Evolutionary conservation across 2,797 vertebrate species (phyloP).

Genomic region (Benthosema pterotum): DNA sequence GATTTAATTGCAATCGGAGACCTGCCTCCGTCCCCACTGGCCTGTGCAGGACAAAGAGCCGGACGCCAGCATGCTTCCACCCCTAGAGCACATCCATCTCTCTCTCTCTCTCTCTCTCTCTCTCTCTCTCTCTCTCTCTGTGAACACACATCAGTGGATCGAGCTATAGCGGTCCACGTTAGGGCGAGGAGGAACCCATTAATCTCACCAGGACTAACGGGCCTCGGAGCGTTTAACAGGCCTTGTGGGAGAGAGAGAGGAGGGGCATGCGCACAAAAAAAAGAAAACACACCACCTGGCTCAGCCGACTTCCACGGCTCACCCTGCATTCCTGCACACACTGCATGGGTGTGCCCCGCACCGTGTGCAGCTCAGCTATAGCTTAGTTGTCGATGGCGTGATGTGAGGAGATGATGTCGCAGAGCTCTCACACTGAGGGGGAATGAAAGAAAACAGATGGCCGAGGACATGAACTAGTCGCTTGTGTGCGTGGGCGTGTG

Average conservation of each 20-base stretch:
- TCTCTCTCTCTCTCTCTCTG: conserved; percentile 39
- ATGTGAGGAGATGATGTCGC: too few species aligned
- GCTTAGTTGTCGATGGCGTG: too few species aligned
- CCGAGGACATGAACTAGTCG: neutral
- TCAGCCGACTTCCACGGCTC: conserved; percentile 11
- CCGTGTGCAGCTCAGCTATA: too few species aligned
- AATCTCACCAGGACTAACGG: conserved; percentile 34
- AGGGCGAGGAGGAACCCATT: conserved; percentile 40
- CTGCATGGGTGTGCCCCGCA: too few species aligned
- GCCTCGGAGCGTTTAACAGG: conserved; percentile 52
- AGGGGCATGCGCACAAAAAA: neutral
- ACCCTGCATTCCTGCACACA: neutral
- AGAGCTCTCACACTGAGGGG: too few species aligned
- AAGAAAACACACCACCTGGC: conserved; percentile 24
- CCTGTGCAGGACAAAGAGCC: conserved; percentile 50
- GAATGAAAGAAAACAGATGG: too few species aligned
- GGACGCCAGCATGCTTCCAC: conserved; percentile 13
- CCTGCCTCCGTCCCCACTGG: conserved; percentile 43
- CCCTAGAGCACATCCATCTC: conserved; percentile 59
- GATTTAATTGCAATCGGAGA: conserved; percentile 78
- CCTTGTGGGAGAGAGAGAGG: conserved; percentile 28
- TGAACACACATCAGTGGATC: conserved; percentile 30
- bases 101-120: conserved; percentile 20
- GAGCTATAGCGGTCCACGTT: conserved; percentile 34
- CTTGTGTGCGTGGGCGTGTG: neutral